Evolutionary conservation across 2,888 invertebrate species (phyloP).

Genomic region (Synanthedon myopaeformis): DNA sequence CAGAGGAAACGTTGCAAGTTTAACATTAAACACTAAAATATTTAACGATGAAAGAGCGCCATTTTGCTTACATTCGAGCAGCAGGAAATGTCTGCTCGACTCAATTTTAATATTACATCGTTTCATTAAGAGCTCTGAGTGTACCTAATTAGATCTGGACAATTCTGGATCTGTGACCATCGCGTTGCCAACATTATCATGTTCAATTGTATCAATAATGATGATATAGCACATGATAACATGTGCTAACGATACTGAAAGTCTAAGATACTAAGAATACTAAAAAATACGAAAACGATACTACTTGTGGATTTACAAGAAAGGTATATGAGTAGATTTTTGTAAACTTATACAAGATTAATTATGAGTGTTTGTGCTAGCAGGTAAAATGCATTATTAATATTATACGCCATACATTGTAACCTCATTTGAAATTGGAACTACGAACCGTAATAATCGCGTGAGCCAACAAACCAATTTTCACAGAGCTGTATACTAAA

Average conservation of each 20-base stretch:
- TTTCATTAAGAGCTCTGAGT: conserved; percentile 15
- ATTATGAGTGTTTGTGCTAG: no score
- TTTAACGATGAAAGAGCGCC: conserved; percentile 5
- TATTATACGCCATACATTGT: background rate
- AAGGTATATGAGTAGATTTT: no score
- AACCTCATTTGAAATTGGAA: background rate
- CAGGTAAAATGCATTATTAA: no score
- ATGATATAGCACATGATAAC: no score
- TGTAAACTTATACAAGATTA: no score
- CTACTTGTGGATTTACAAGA: no score
- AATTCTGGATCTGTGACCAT: background rate
- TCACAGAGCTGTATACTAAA: background rate
- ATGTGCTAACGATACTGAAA: no score
- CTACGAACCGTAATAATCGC: background rate
- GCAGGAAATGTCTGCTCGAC: conserved; percentile 18
- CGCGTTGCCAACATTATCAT: no score
- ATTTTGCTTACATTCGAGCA: conserved; percentile 20
- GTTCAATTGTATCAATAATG: no score
- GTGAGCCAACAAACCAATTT: background rate
- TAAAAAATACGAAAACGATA: no score
- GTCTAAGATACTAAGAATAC: no score
- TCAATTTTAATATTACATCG: conserved; percentile 26
- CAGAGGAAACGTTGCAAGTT: conserved; percentile 4
- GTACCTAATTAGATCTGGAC: conserved; percentile 9
- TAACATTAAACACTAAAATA: background rate